Conservation (phyloP, 2,113 vertebrate species). For the Sarotherodon lohbergeri region DNA sequence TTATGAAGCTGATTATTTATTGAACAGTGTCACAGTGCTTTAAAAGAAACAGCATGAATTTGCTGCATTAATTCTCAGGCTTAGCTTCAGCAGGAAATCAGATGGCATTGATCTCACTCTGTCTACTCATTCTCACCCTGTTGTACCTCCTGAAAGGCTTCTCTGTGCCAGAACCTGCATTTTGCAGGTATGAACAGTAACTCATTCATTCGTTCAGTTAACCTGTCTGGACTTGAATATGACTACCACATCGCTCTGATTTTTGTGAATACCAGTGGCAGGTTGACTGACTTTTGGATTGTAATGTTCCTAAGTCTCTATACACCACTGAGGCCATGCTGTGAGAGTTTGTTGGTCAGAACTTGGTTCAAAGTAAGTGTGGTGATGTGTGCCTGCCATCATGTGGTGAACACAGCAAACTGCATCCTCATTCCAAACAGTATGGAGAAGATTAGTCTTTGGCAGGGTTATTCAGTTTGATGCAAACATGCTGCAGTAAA, state of each 20-base stretch:
- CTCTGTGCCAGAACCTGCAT: neutral
- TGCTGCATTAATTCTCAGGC: constrained; percentile 22
- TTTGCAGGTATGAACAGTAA: neutral
- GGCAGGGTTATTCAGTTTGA: neutral
- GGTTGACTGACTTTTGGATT: constrained; percentile 2
- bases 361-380: neutral
- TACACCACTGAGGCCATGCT: neutral
- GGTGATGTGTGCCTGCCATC: constrained; percentile 39
- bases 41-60: neutral
- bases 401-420: constrained; percentile 10
- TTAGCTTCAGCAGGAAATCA: constrained; percentile 23
- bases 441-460: neutral
- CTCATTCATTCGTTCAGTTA: neutral
- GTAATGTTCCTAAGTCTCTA: neutral
- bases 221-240: neutral
- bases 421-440: neutral
- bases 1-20: constrained; percentile 16
- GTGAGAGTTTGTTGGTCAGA: neutral
- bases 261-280: neutral
- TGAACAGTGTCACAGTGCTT: neutral
- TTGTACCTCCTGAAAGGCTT: neutral
- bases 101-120: constrained; percentile 2
- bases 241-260: neutral
- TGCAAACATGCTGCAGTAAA: neutral
- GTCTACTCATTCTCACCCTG: neutral